Evolutionary conservation across 2,113 vertebrate species (phyloP).

Genomic region (Nansenia antarctica): DNA sequence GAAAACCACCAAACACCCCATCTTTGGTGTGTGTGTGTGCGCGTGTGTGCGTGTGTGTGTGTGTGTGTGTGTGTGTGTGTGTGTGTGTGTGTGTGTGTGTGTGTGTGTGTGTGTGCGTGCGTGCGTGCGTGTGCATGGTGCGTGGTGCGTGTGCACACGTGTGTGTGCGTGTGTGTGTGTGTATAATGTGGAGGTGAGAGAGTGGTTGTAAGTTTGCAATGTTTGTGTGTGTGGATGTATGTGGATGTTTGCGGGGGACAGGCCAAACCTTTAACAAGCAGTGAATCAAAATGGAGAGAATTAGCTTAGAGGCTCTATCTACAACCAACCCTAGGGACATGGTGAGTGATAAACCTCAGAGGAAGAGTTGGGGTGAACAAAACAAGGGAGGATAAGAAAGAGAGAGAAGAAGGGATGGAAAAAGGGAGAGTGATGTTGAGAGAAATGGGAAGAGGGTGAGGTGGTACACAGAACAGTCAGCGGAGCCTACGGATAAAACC

Average conservation of each 20-base stretch:
- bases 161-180: slow-evolving; percentile 30
- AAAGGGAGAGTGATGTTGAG: slow-evolving; percentile 1
- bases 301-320: slow-evolving; percentile 77
- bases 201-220: too few relatives aligned
- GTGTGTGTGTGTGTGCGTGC: background rate
- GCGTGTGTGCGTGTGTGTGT: background rate
- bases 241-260: slow-evolving; percentile 37
- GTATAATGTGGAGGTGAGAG: too few relatives aligned
- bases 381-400: slow-evolving; percentile 26
- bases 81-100: background rate
- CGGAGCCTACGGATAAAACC: background rate
- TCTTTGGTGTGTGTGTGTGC: background rate
- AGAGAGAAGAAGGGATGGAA: slow-evolving; percentile 23
- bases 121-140: slow-evolving; percentile 8
- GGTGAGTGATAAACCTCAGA: slow-evolving; percentile 71
- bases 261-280: slow-evolving; percentile 74
- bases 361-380: slow-evolving; percentile 17
- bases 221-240: slow-evolving; percentile 28
- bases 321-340: slow-evolving; percentile 76
- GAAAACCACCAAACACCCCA: slow-evolving; percentile 72
- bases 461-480: background rate
- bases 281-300: slow-evolving; percentile 79
- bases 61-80: background rate
- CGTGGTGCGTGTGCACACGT: too few relatives aligned
- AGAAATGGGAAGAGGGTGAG: background rate